Conservation (phyloP, 2,888 invertebrate species). For the Apantesis nais region DNA sequence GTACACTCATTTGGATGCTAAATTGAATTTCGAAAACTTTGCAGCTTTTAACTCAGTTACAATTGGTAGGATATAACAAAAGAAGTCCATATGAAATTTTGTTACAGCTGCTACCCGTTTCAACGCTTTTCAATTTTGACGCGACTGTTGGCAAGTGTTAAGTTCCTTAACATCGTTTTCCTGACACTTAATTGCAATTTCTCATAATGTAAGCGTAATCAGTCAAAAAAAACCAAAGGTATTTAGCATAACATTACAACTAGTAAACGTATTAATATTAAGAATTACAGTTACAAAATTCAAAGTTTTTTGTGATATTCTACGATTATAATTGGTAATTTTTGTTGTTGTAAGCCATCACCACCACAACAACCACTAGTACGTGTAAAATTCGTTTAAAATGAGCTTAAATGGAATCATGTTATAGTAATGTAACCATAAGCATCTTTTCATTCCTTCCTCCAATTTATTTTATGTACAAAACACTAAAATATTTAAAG, state of each 20-base stretch:
- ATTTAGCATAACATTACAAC: no score
- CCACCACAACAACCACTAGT: no score
- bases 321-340: background rate
- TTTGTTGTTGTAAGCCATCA: no score
- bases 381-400: no score
- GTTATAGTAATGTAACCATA: no score
- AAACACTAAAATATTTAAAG: no score
- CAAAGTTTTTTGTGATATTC: background rate
- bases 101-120: background rate
- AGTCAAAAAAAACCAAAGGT: no score
- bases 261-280: no score
- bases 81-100: background rate
- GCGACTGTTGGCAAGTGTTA: conserved; percentile 19
- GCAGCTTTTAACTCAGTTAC: background rate
- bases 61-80: background rate
- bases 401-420: no score
- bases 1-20: background rate
- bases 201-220: background rate
- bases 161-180: conserved; percentile 21
- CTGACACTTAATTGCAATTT: conserved; percentile 15
- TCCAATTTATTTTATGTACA: no score
- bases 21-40: background rate
- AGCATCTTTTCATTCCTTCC: no score
- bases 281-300: background rate
- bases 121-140: conserved; percentile 1